Conservation (phyloP, 2,113 vertebrate species). For the Sorex araneus region DNA sequence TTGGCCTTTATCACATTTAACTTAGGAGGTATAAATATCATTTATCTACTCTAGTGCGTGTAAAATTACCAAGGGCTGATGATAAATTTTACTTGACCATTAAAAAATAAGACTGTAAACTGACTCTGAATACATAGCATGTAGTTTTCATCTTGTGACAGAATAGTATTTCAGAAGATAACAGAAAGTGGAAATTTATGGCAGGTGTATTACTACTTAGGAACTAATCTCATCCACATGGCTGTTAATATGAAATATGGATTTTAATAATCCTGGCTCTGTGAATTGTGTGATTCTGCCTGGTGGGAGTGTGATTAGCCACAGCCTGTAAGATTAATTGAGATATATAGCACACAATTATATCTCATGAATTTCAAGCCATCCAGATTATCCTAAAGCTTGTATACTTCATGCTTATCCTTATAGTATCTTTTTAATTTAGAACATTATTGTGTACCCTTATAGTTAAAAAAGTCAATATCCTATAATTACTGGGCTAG, state of each 20-base stretch:
- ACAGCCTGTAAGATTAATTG: constrained; percentile 95
- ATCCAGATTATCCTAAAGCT: constrained; percentile 92
- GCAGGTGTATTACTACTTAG: constrained; percentile 89
- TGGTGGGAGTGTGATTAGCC: constrained; percentile 94
- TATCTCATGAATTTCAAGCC: constrained; percentile 89
- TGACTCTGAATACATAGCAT: constrained; percentile 86
- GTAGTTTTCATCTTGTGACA: constrained; percentile 86
- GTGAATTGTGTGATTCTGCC: constrained; percentile 90
- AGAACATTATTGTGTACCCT: constrained; percentile 27
- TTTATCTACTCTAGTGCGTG: background rate
- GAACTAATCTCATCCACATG: constrained; percentile 91
- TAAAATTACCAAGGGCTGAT: constrained; percentile 67
- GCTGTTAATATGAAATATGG: constrained; percentile 93
- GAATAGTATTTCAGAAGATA: constrained; percentile 88
- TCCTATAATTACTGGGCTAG: constrained; percentile 76
- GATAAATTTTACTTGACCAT: constrained; percentile 80
- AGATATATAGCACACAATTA: constrained; percentile 93
- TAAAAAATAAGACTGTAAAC: constrained; percentile 77
- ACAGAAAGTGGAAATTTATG: constrained; percentile 88
- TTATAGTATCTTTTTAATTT: constrained; percentile 82
- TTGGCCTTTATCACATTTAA: background rate
- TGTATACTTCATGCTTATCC: constrained; percentile 91
- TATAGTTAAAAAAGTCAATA: constrained; percentile 85
- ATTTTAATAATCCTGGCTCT: constrained; percentile 94
- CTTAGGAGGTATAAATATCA: background rate